phyloP scores from a whole-genome alignment of 92 coral and sea anemone species.

The Siderastrea siderea region DNA sequence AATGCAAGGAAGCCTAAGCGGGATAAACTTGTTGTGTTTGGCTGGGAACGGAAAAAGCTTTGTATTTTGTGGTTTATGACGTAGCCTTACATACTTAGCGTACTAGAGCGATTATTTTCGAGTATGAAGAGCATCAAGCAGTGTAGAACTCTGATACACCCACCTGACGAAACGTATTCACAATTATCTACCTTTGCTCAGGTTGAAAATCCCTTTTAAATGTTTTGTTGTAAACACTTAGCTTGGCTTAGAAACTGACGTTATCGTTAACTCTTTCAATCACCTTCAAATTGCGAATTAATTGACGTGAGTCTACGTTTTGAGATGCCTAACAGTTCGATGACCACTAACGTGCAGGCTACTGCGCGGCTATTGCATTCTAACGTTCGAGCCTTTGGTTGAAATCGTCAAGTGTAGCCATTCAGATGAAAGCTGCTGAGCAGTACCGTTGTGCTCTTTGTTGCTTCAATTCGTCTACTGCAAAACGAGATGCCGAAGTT shows the following conservation, averaged over 20 bases:
- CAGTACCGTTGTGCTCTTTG: too few relatives aligned
- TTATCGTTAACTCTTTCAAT: neutral
- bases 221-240: neutral
- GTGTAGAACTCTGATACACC: neutral
- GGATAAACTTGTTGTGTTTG: conserved; percentile 62
- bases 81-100: conserved; percentile 22
- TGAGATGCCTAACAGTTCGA: neutral
- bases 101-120: conserved; percentile 10
- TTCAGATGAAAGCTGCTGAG: too few relatives aligned
- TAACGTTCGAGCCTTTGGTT: too few relatives aligned
- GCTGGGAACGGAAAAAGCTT: conserved; percentile 45
- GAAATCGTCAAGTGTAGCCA: too few relatives aligned
- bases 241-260: neutral
- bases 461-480: too few relatives aligned
- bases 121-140: neutral
- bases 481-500: too few relatives aligned
- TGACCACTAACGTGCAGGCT: too few relatives aligned
- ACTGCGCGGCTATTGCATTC: too few relatives aligned
- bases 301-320: neutral
- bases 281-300: neutral
- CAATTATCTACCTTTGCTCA: neutral
- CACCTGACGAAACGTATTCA: neutral
- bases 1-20: conserved; percentile 35
- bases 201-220: neutral
- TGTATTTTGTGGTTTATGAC: conserved; percentile 39